Evolutionary conservation across 2,113 vertebrate genomes (phyloP).

Genomic region (Hylia prasina): DNA sequence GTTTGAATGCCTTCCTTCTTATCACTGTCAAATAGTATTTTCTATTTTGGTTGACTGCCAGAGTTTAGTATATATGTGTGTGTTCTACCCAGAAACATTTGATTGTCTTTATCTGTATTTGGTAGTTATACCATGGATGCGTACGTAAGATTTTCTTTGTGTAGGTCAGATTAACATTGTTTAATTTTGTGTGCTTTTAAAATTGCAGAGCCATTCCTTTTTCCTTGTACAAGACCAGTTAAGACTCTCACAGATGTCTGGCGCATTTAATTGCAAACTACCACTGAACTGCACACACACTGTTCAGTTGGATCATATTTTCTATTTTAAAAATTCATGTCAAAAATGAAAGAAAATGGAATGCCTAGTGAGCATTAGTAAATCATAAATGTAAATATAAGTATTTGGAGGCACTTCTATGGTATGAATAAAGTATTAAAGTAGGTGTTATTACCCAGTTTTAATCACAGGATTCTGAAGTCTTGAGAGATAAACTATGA

Average conservation of each 20-base stretch:
- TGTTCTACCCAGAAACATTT: neutral
- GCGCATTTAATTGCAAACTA: neutral
- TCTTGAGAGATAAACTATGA: neutral
- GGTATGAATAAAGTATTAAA: neutral
- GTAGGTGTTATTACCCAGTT: neutral
- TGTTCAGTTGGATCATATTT: neutral
- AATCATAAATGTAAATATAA: neutral
- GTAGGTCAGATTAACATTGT: neutral
- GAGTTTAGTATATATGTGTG: neutral
- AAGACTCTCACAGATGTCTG: neutral
- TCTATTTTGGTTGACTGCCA: neutral
- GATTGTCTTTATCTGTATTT: neutral
- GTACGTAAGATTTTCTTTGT: neutral
- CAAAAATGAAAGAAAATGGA: neutral
- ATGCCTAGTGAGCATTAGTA: neutral
- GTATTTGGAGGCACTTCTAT: neutral
- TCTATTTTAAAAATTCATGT: neutral
- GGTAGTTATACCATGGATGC: neutral
- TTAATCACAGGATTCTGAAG: neutral
- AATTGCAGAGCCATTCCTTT: neutral
- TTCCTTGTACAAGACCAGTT: neutral
- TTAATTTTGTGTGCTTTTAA: neutral
- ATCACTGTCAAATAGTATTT: neutral
- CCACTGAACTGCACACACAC: neutral
- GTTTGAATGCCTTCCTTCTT: neutral